A percentile compares a stretch with the other conserved stretches of the same genome.
These are phyloP conservation scores for Odiellus spinosus DNA, from an alignment of 2,888 invertebrate species.

Conservation along the genomic window DNA sequence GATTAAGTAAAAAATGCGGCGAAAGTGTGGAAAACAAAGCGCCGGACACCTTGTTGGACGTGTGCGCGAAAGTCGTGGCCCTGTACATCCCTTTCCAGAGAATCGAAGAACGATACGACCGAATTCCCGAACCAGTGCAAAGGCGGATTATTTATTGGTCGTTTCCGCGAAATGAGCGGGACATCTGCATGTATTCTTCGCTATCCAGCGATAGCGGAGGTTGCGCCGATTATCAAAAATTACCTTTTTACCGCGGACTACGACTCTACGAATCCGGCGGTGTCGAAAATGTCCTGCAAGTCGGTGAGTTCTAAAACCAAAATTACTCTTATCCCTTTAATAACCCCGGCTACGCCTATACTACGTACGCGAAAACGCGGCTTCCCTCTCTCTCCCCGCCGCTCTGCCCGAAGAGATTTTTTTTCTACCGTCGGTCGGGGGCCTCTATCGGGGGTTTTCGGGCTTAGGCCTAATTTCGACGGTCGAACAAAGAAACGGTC, in stretches of 20 bases:
- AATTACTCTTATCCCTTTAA: too few relatives aligned
- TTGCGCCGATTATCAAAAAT: conserved; percentile 51
- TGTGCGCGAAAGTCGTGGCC: conserved; percentile 66
- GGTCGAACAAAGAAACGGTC: too few relatives aligned
- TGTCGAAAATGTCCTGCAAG: conserved; percentile 72
- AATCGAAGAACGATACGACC: conserved; percentile 68
- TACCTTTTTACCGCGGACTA: conserved; percentile 72
- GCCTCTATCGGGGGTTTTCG: too few relatives aligned
- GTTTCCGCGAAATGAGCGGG: conserved; percentile 68
- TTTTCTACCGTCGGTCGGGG: too few relatives aligned
- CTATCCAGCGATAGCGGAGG: conserved; percentile 40
- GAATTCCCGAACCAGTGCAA: conserved; percentile 77
- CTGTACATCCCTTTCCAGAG: conserved; percentile 69
- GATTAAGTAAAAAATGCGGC: conserved; percentile 4
- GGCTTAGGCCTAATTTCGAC: too few relatives aligned
- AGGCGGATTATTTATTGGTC: conserved; percentile 75
- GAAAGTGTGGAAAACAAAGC: conserved; percentile 23
- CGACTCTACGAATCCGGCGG: conserved; percentile 64
- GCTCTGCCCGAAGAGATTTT: too few relatives aligned
- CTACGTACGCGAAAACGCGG: too few relatives aligned
- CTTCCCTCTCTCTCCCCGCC: too few relatives aligned
- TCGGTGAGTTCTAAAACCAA: conserved; percentile 46
- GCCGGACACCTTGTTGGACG: conserved; percentile 57
- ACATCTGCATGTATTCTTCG: conserved; percentile 78
- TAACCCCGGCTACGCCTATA: too few relatives aligned